Evolutionary conservation across 2,797 vertebrate species (phyloP), one percentile per base, ranked within the genome.

Genomic region (Sandelia bainsii): DNA sequence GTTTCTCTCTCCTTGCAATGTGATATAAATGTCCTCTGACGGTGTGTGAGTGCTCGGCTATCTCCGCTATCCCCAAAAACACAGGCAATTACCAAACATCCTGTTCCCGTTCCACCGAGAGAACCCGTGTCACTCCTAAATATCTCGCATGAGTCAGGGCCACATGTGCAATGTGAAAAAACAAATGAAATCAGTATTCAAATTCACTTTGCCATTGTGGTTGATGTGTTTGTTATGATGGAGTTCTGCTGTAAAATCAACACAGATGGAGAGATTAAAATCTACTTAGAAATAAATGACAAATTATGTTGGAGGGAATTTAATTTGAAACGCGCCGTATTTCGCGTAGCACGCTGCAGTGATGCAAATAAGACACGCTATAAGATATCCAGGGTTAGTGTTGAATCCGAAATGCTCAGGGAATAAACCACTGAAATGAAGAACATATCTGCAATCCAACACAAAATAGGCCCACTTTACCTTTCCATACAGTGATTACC

Each of bases 231-330:
- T 82, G 76, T 59, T 22, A 32, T 32, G 29, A 32, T 32, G 29
- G 29, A 32, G 29, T 69, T 57, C 72, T 46, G 3, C 65, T n/a
- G 70, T 64, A 79, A 75, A 72, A 73, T 63, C 64, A 83, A 81
- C 81, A 66, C 57, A 63, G 64, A 77, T 16, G 54, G 66, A 53
- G 52, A 72, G 68, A 75, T 89, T 62, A 57, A 51, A 60, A 88
- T 74, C 81, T 51, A 14, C 67, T 59, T 39, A 14, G 61, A 29
- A 61, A 78, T 57, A 78, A 80, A 81, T 51, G 12, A 65, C 59
- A 14, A 42, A 42, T 65, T 75, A 46, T 62, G 69, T 77, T 1
- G 9, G 83, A 79, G 80, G 81, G 86, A 89, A 88, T 79, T 53
- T 60, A 75, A 77, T 69, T 80, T 45, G 50, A 63, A 72, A 69